Evolutionary conservation across 1,140 invertebrate genomes (phyloP).

Genomic region (Homarus americanus): DNA sequence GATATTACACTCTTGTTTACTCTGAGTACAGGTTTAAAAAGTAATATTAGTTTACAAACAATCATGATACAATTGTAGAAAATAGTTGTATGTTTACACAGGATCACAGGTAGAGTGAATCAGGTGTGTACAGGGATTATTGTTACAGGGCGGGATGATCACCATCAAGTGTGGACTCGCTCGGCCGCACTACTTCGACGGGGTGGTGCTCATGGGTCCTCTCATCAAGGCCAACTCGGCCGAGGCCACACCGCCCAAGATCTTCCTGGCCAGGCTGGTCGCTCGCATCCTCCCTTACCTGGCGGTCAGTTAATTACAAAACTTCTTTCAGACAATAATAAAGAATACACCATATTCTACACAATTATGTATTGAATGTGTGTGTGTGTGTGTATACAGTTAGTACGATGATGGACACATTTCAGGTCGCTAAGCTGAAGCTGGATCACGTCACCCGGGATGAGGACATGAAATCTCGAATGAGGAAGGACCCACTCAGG

Average conservation of each 20-base stretch:
- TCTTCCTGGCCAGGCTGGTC: slow-evolving; percentile 41
- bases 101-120: neutral
- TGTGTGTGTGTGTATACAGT: neutral
- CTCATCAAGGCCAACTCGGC: slow-evolving; percentile 44
- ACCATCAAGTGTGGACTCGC: slow-evolving; percentile 38
- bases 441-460: slow-evolving; percentile 60
- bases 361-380: too few species aligned
- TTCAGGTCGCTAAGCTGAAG: slow-evolving; percentile 52
- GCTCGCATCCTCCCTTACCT: slow-evolving; percentile 47
- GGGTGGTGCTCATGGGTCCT: slow-evolving; percentile 54
- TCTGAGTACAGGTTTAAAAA: too few species aligned
- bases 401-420: neutral
- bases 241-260: slow-evolving; percentile 39
- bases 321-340: too few species aligned
- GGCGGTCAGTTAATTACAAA: slow-evolving; percentile 37
- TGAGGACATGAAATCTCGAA: slow-evolving; percentile 57
- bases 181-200: slow-evolving; percentile 38
- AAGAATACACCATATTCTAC: too few species aligned
- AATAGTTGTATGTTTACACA: too few species aligned
- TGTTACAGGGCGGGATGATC: slow-evolving; percentile 56
- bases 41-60: too few species aligned
- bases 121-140: neutral
- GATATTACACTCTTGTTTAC: too few species aligned
- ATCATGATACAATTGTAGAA: too few species aligned
- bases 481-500: slow-evolving; percentile 61